Evolutionary conservation across 1,140 invertebrate species (phyloP).

Genomic region (Tetragnatha versicolor): DNA sequence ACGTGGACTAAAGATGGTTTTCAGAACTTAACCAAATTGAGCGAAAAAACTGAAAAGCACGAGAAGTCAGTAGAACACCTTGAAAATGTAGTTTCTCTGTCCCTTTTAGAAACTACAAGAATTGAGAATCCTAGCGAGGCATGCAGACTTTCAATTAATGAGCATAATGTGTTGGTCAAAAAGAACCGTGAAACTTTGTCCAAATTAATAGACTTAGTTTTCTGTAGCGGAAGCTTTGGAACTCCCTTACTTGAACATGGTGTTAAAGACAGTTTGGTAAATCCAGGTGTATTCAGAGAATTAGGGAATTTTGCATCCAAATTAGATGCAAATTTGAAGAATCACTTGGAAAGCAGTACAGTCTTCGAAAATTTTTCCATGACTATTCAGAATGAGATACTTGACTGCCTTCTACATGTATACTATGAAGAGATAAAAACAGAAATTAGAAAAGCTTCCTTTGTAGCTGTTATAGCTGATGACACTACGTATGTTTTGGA

Average conservation of each 20-base stretch:
- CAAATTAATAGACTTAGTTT: too few relatives aligned
- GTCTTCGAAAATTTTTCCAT: slow-evolving; percentile 49
- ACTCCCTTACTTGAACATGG: slow-evolving; percentile 21
- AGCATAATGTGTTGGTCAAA: too few relatives aligned
- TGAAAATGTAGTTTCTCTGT: neutral
- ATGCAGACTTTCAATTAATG: neutral
- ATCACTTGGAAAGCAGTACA: slow-evolving; percentile 31
- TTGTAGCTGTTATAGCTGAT: too few relatives aligned
- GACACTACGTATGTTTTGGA: too few relatives aligned
- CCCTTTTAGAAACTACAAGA: neutral
- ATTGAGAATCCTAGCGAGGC: neutral
- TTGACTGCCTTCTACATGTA: slow-evolving; percentile 37
- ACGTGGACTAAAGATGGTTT: neutral
- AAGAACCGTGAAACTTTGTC: too few relatives aligned
- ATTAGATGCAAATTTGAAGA: slow-evolving; percentile 45
- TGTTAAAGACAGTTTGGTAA: slow-evolving; percentile 17
- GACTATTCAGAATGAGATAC: slow-evolving; percentile 55
- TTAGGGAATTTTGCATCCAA: slow-evolving; percentile 37
- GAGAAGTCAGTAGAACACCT: neutral
- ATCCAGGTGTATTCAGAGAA: slow-evolving; percentile 29
- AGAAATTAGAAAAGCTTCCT: slow-evolving; percentile 50
- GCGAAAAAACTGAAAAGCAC: neutral
- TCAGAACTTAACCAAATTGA: neutral
- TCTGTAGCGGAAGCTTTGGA: too few relatives aligned
- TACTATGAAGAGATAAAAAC: slow-evolving; percentile 58